phyloP scores from a whole-genome alignment of 2,888 invertebrate genomes.

The Pantelozetes paolii region DNA sequence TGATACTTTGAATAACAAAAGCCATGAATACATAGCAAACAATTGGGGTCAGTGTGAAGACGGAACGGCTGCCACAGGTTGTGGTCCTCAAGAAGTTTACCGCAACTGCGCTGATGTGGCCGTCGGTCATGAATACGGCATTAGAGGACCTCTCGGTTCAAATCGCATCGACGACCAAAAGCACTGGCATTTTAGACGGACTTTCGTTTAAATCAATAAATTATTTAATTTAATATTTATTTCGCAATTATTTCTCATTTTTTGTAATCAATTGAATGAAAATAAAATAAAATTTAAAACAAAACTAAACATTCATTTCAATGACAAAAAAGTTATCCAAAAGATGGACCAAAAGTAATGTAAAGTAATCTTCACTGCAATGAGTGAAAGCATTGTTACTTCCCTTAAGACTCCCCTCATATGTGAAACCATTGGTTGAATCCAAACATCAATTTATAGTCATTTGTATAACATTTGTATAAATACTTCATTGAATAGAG shows the following conservation, averaged over 20 bases:
- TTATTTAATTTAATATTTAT: background rate
- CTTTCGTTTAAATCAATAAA: background rate
- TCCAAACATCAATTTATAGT: too few relatives aligned
- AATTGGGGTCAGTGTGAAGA: slow-evolving; percentile 48
- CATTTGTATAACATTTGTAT: too few relatives aligned
- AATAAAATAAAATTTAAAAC: background rate
- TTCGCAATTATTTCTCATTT: background rate
- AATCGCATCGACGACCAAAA: slow-evolving; percentile 21
- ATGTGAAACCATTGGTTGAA: background rate
- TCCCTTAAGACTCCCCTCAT: background rate
- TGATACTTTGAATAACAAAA: background rate
- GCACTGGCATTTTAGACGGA: slow-evolving; percentile 3
- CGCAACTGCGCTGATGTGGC: slow-evolving; percentile 48
- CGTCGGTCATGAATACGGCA: slow-evolving; percentile 44
- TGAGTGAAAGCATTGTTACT: background rate
- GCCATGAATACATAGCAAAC: slow-evolving; percentile 43
- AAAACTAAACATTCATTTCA: background rate
- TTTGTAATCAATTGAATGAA: background rate
- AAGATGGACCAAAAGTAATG: background rate
- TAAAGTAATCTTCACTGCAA: slow-evolving; percentile 6
- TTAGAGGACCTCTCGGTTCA: slow-evolving; percentile 44
- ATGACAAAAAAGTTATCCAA: background rate
- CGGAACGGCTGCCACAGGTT: slow-evolving; percentile 45
- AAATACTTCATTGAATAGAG: background rate
- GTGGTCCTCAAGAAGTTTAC: slow-evolving; percentile 48